These are phyloP conservation scores for Heliconius congener DNA, from an alignment of 1,140 invertebrate genomes.

Conservation along the genomic window DNA sequence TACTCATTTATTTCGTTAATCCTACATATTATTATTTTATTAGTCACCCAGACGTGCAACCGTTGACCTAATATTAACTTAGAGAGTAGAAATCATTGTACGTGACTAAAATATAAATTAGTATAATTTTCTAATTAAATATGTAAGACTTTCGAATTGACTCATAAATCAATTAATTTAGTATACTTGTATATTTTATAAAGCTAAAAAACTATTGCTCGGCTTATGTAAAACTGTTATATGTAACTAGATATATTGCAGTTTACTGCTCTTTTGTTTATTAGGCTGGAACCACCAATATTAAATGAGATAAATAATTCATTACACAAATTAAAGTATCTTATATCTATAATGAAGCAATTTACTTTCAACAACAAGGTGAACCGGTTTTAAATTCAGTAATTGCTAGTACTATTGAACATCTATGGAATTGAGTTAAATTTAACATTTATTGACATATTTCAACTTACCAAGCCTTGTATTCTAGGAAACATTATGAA, in stretches of 20 bases:
- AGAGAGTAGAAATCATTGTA: conserved; percentile 13
- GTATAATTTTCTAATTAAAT: neutral
- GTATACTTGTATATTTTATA: neutral
- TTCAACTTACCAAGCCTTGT: conserved; percentile 66
- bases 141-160: neutral
- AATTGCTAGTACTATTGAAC: neutral
- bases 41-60: conserved; percentile 1
- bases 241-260: neutral
- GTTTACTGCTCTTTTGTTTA: neutral
- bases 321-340: neutral
- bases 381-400: conserved; percentile 18
- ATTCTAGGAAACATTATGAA: conserved; percentile 71
- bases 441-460: neutral
- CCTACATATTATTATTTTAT: neutral
- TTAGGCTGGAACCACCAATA: neutral
- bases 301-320: conserved; percentile 8
- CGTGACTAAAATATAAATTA: neutral
- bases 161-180: neutral
- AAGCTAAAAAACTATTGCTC: too few species aligned
- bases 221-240: neutral
- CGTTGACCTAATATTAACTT: neutral
- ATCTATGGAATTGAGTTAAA: neutral
- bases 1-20: neutral
- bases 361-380: conserved; percentile 26
- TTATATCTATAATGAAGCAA: conserved; percentile 16